A percentile compares a stretch with the other conserved stretches of the same genome.
Evolutionary conservation across 2,797 vertebrate genomes (phyloP).

Genomic region (Coreius guichenoti): DNA sequence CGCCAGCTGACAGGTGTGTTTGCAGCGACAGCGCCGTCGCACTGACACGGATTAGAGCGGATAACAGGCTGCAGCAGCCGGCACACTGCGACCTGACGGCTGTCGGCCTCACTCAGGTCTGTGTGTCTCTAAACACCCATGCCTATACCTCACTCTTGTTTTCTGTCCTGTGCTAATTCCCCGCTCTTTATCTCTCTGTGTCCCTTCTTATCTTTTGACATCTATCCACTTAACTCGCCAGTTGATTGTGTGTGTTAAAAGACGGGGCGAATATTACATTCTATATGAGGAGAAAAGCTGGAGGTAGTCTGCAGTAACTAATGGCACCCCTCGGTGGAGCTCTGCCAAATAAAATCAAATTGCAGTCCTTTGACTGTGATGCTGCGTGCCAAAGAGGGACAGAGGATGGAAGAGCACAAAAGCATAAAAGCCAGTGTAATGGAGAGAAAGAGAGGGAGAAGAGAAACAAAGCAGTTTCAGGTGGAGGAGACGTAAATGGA

Average conservation of each 20-base stretch:
- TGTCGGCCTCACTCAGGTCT: constrained; percentile 51
- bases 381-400: not conserved
- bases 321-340: constrained; percentile 30
- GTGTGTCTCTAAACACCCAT: constrained; percentile 35
- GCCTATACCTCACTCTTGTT: constrained; percentile 24
- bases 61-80: constrained; percentile 59
- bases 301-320: constrained; percentile 22
- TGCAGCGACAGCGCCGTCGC: constrained; percentile 57
- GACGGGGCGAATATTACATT: not conserved
- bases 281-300: not conserved
- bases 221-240: constrained; percentile 31
- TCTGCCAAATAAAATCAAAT: constrained; percentile 34
- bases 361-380: constrained; percentile 23
- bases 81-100: constrained; percentile 51
- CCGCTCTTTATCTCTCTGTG: constrained; percentile 30
- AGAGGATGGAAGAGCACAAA: constrained; percentile 14
- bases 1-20: constrained; percentile 31
- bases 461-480: constrained; percentile 42
- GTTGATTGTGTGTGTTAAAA: constrained; percentile 6
- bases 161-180: constrained; percentile 33
- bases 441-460: constrained; percentile 10
- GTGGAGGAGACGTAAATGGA: constrained; percentile 52
- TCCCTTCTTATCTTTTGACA: constrained; percentile 48
- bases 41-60: constrained; percentile 61
- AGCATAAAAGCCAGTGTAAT: not conserved